Percentiles rank a stretch among this genome's conserved stretches.
phyloP scores from a whole-genome alignment of 1,140 invertebrate species.

The Mizuhopecten yessoensis region DNA sequence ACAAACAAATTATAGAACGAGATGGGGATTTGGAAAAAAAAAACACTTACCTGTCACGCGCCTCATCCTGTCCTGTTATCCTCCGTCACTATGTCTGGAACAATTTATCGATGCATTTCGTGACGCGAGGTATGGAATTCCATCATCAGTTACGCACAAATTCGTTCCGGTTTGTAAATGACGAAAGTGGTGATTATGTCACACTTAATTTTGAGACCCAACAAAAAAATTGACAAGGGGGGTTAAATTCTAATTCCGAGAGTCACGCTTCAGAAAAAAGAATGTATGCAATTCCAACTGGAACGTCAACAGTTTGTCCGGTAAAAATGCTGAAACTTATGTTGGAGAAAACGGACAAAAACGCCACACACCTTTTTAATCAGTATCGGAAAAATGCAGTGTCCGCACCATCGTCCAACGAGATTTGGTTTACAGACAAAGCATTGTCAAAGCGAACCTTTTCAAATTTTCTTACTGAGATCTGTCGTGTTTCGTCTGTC shows the following conservation, averaged over 20 bases:
- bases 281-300: conserved; percentile 47
- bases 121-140: too few species aligned
- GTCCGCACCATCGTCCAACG: not conserved
- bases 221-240: conserved; percentile 47
- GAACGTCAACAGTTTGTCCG: conserved; percentile 8
- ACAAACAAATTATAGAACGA: conserved; percentile 45
- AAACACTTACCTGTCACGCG: conserved; percentile 38
- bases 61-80: not conserved
- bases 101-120: too few species aligned
- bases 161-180: not conserved
- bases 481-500: too few species aligned
- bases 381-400: conserved; percentile 43
- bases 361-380: conserved; percentile 45
- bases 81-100: not conserved
- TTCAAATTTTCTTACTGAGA: conserved; percentile 44
- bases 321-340: conserved; percentile 52
- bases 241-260: not conserved
- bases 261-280: not conserved
- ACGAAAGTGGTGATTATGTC: conserved; percentile 51
- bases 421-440: conserved; percentile 43
- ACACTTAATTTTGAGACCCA: conserved; percentile 34
- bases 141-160: not conserved
- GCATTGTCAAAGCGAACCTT: conserved; percentile 10
- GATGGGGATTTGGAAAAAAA: conserved; percentile 46
- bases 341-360: conserved; percentile 34